These are phyloP conservation scores for Athene noctua DNA, from an alignment of 2,113 vertebrate genomes.

Conservation along the genomic window DNA sequence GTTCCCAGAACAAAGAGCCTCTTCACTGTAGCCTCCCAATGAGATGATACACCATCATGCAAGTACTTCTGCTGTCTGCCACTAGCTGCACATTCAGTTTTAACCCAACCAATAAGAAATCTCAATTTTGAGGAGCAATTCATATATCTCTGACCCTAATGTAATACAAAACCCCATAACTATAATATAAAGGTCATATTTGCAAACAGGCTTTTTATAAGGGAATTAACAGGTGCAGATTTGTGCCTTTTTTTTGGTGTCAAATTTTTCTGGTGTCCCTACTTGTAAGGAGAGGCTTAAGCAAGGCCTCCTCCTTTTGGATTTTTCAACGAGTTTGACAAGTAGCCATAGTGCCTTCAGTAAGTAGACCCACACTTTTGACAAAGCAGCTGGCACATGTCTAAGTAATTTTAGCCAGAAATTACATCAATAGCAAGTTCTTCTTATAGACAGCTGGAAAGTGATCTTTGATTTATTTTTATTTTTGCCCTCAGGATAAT, in stretches of 20 bases:
- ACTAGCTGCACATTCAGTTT: not conserved
- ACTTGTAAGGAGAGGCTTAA: not conserved
- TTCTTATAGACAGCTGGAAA: constrained; percentile 37
- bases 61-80: not conserved
- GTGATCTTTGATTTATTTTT: constrained; percentile 51
- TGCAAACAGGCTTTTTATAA: not conserved
- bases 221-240: not conserved
- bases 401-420: constrained; percentile 24
- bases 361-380: not conserved
- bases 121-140: not conserved
- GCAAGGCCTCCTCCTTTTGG: not conserved
- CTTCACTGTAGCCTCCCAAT: not conserved
- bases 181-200: not conserved
- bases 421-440: not conserved
- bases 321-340: not conserved
- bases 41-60: not conserved
- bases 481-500: constrained; percentile 17
- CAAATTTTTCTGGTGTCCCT: not conserved
- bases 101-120: not conserved
- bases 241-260: not conserved
- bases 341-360: not conserved
- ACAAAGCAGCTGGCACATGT: not conserved
- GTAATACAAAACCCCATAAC: not conserved
- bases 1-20: constrained; percentile 14
- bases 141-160: not conserved